phyloP scores from a whole-genome alignment of 2,113 vertebrate genomes.

The Lepus americanus region DNA sequence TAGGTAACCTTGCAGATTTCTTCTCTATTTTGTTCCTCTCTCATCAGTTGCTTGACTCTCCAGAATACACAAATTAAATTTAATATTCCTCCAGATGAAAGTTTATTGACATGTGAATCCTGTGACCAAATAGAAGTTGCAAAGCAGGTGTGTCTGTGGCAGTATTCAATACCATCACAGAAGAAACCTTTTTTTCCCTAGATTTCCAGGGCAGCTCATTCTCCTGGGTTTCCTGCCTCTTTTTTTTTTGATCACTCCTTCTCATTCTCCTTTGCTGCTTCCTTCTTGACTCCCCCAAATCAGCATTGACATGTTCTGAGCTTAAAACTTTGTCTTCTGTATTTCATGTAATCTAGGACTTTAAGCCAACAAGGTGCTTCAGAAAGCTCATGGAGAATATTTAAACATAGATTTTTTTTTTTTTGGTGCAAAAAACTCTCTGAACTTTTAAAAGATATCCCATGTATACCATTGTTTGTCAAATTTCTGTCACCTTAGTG shows the following conservation, averaged over 20 bases:
- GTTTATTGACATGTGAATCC: neutral
- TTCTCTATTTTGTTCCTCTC: neutral
- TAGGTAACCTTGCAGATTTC: neutral
- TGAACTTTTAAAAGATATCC: no score
- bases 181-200: neutral
- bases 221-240: neutral
- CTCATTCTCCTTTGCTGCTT: neutral
- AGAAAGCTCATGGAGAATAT: no score
- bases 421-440: no score
- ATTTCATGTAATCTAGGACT: neutral
- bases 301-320: neutral
- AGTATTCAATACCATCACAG: neutral
- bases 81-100: neutral
- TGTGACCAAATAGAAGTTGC: neutral
- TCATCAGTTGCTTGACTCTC: neutral
- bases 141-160: neutral
- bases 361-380: neutral
- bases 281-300: neutral
- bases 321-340: neutral
- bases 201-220: neutral
- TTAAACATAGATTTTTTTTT: no score
- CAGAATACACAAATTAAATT: constrained; percentile 3
- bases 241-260: no score
- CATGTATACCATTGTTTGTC: neutral
- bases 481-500: neutral